phyloP scores from a whole-genome alignment of 2,888 invertebrate genomes.

The Cephus rjabovi region DNA sequence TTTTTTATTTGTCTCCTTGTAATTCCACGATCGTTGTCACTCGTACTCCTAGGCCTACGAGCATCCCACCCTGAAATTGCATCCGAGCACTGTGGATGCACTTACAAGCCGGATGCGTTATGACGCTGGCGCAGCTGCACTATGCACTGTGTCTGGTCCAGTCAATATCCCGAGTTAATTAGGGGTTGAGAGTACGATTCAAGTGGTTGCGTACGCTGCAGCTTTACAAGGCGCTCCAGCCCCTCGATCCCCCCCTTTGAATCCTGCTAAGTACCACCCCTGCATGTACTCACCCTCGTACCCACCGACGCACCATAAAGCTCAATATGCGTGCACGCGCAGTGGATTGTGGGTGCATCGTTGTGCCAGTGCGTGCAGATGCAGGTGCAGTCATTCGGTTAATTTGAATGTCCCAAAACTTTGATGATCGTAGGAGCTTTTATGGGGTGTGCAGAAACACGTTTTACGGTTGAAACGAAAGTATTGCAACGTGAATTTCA shows the following conservation, averaged over 20 bases:
- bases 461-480: not conserved
- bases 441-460: not conserved
- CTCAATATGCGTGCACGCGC: not conserved
- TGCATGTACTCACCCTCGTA: not conserved
- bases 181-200: constrained; percentile 40
- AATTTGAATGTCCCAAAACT: not conserved
- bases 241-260: not conserved
- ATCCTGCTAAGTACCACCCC: not conserved
- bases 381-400: not conserved
- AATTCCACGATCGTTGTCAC: not conserved
- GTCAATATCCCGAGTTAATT: constrained; percentile 48
- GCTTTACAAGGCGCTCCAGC: not conserved
- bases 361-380: constrained; percentile 20
- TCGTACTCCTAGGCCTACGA: not conserved
- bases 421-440: not conserved
- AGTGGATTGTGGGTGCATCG: not conserved
- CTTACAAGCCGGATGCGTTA: not conserved
- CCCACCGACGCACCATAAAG: not conserved
- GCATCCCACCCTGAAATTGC: not conserved
- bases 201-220: constrained; percentile 17
- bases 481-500: not conserved
- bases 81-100: not conserved
- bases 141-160: constrained; percentile 26
- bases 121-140: not conserved
- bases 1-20: not conserved